phyloP scores from a whole-genome alignment of 35 echinoderm and acorn worm species.

The Anneissia japonica region DNA sequence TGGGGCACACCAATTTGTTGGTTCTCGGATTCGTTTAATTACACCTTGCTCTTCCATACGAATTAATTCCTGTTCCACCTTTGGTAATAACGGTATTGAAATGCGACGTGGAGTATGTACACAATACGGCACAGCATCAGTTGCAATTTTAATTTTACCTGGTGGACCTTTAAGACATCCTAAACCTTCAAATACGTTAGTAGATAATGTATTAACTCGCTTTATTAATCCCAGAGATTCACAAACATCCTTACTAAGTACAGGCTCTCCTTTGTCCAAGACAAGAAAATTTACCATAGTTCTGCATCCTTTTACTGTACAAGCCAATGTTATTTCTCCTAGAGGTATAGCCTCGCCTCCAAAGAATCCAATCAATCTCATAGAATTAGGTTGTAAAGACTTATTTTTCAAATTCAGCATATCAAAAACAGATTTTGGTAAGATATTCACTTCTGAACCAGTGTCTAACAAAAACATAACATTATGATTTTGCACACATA shows the following conservation, averaged over 20 bases:
- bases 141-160: not conserved
- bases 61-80: not conserved
- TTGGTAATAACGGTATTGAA: not conserved
- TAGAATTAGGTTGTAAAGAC: not conserved
- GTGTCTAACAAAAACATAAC: slow-evolving; percentile 14
- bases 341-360: slow-evolving; percentile 5
- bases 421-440: not conserved
- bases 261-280: not conserved
- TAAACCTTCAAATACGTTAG: too few species aligned
- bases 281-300: not conserved
- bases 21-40: slow-evolving; percentile 3
- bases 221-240: not conserved
- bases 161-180: too few species aligned
- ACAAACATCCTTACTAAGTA: not conserved
- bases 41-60: not conserved
- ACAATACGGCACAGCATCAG: not conserved
- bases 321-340: not conserved
- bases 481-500: not conserved
- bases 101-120: not conserved
- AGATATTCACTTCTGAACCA: slow-evolving; percentile 17
- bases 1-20: slow-evolving; percentile 15
- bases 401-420: not conserved
- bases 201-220: not conserved
- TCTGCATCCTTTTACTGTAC: slow-evolving; percentile 13
- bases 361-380: slow-evolving; percentile 3